phyloP scores from a whole-genome alignment of 2,113 vertebrate species.

The Formicarius rufipectus region DNA sequence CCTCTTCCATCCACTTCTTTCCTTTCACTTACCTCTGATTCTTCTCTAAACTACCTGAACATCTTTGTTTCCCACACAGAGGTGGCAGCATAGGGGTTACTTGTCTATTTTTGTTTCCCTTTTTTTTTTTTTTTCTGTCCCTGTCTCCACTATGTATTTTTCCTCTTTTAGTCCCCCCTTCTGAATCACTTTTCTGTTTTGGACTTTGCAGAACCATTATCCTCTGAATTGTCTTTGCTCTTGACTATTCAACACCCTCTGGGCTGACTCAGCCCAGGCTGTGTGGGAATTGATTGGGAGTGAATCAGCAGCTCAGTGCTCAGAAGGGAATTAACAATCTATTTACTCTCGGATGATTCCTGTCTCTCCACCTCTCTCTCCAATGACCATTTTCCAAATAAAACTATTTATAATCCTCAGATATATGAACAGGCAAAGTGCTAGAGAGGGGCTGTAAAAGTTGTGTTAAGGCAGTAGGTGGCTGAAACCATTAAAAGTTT shows the following conservation, averaged over 20 bases:
- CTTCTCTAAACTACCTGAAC: neutral
- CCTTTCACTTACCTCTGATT: neutral
- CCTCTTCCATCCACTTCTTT: neutral
- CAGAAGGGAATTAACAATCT: constrained; percentile 51
- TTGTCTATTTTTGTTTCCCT: neutral
- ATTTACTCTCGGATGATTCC: constrained; percentile 28
- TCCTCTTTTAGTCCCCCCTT: constrained; percentile 2
- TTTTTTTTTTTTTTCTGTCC: too few species aligned
- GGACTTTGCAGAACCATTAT: constrained; percentile 59
- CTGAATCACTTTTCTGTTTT: constrained; percentile 68
- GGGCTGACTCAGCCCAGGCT: constrained; percentile 72
- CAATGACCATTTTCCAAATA: constrained; percentile 44
- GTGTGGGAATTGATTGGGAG: constrained; percentile 64
- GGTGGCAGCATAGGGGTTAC: neutral
- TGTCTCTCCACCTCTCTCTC: constrained; percentile 48
- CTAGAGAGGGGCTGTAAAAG: constrained; percentile 18
- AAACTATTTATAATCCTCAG: constrained; percentile 57
- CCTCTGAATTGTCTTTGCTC: constrained; percentile 41
- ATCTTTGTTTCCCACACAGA: neutral
- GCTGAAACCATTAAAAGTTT: constrained; percentile 59
- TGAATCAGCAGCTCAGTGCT: constrained; percentile 55
- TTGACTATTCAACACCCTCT: constrained; percentile 64
- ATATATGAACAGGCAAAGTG: constrained; percentile 23
- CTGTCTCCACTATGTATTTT: neutral
- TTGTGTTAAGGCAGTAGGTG: constrained; percentile 49